Percentiles rank a stretch among this genome's conserved stretches.
These are phyloP conservation scores for Hydriomena furcata DNA, from an alignment of 2,888 invertebrate species.

Conservation along the genomic window DNA sequence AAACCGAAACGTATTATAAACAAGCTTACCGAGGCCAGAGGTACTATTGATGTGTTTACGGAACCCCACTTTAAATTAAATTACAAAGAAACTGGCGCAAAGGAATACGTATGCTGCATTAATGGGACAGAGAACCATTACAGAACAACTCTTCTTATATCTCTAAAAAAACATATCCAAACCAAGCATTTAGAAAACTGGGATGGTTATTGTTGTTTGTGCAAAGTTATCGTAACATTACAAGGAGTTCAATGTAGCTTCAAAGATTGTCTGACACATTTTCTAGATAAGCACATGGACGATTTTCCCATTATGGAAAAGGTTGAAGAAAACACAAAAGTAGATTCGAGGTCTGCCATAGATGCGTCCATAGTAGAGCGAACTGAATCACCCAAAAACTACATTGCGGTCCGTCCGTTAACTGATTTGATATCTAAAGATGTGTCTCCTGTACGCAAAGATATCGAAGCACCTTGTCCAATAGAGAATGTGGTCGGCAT, in stretches of 20 bases:
- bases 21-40: slow-evolving; percentile 3
- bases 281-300: slow-evolving; percentile 69
- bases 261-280: slow-evolving; percentile 70
- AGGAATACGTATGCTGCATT: slow-evolving; percentile 72
- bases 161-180: slow-evolving; percentile 74
- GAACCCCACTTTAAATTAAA: slow-evolving; percentile 68
- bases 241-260: slow-evolving; percentile 60
- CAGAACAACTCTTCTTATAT: slow-evolving; percentile 65
- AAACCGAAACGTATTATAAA: neutral
- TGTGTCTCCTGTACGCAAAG: slow-evolving; percentile 16
- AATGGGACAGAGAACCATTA: slow-evolving; percentile 66
- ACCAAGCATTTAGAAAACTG: slow-evolving; percentile 71
- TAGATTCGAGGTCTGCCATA: slow-evolving; percentile 14
- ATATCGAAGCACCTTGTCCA: slow-evolving; percentile 46
- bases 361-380: slow-evolving; percentile 25
- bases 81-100: slow-evolving; percentile 53
- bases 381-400: slow-evolving; percentile 39
- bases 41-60: slow-evolving; percentile 40
- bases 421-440: slow-evolving; percentile 59
- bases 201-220: slow-evolving; percentile 82
- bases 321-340: slow-evolving; percentile 25
- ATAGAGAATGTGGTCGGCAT: slow-evolving; percentile 84
- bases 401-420: slow-evolving; percentile 69
- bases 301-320: slow-evolving; percentile 62
- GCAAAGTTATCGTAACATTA: slow-evolving; percentile 71